phyloP scores from a whole-genome alignment of 92 coral and sea anemone genomes.

The Diadumene lineata region DNA sequence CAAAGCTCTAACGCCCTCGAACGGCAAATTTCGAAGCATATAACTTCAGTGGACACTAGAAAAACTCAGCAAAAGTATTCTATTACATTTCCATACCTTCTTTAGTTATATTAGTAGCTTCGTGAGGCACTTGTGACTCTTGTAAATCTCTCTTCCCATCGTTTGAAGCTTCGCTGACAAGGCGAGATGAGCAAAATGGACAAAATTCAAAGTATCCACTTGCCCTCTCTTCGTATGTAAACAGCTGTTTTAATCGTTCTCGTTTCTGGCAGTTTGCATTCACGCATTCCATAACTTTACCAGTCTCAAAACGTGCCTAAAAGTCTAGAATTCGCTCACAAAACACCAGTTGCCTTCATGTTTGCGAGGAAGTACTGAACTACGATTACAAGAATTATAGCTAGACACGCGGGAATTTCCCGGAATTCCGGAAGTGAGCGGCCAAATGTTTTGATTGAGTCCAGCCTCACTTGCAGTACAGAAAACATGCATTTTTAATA shows the following conservation, averaged over 20 bases:
- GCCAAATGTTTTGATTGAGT: neutral
- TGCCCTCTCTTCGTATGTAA: neutral
- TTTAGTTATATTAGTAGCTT: neutral
- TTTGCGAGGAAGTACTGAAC: neutral
- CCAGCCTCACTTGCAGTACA: too few species aligned
- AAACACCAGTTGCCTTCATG: neutral
- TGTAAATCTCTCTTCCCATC: neutral
- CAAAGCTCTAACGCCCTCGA: neutral
- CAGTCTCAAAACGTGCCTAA: neutral
- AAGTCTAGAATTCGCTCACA: neutral
- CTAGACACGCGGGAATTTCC: conserved; percentile 10
- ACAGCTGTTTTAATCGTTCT: conserved; percentile 4
- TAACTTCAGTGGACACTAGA: neutral
- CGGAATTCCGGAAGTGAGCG: conserved; percentile 7
- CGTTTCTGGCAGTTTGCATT: conserved; percentile 4
- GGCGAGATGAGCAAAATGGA: neutral
- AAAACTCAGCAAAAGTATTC: neutral
- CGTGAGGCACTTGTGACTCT: neutral
- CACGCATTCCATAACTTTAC: neutral
- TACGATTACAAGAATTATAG: neutral
- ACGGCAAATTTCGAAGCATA: neutral
- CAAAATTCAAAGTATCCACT: neutral
- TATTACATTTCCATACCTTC: neutral
- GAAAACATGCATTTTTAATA: too few species aligned
- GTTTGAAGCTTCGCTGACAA: neutral